Evolutionary conservation across 2,797 vertebrate genomes (phyloP), one percentile per base, ranked within the genome.

Genomic region (Xenops minutus): DNA sequence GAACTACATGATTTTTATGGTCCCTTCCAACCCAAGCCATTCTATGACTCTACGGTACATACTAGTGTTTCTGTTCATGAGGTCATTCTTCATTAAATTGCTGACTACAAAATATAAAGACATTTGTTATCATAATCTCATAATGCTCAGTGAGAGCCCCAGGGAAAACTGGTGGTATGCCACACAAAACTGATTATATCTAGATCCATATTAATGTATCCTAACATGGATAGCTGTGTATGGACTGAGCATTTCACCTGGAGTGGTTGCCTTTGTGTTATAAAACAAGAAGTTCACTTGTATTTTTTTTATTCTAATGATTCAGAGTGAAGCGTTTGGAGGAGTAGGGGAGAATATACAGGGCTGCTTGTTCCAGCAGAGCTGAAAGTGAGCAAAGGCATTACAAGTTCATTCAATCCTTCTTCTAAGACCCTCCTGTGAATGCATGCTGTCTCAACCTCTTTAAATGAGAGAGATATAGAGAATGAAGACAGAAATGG

Each of bases 281-380:
- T 72, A 63, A 81, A 91, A 56, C 30, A 80, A 19, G n/a, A 78
- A 64, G 10, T 20, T 72, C 26, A 58, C 5, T 6, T 32, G 5
- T 14, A 14, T 68, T 82, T 85, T 85, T 18, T 75, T 76, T 76
- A 62, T 2, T 4, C 10, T 91, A 58, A 56, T 1, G 19, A 8
- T 80, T 62, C 36, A 68, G 14, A 44, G 10, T 32, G 14, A 44
- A 67, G 48, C 69, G 16, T 76, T 75, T 51, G 24, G 39, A 75
- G 37, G 15, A 88, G 82, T 37, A 17, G 12, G 30, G 16, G 36
- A 13, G 9, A 14, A 51, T 48, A 18, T 3, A 23, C 23, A 46
- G 26, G 20, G 10, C 30, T 71, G 24, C 0, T 0, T 11, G 4
- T 39, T 63, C 26, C 34, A 64, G 6, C 8, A 74, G 21, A 74